phyloP scores from a whole-genome alignment of 2,113 vertebrate species.

The Odocoileus hemionus region DNA sequence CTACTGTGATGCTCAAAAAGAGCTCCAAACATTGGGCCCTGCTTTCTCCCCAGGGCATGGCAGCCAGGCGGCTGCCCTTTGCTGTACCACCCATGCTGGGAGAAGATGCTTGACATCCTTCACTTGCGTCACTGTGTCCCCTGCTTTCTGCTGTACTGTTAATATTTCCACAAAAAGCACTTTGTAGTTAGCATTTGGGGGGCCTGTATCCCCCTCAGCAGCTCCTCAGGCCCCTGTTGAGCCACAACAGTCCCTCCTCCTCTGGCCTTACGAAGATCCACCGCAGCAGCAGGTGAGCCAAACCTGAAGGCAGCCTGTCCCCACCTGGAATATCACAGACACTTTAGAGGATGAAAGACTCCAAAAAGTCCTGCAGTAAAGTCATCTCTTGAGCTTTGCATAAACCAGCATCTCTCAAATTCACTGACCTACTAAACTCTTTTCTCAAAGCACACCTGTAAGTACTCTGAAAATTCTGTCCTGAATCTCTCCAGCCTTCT shows the following conservation, averaged over 20 bases:
- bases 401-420: not conserved
- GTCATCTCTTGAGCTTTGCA: not conserved
- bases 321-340: not conserved
- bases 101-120: not conserved
- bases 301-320: not conserved
- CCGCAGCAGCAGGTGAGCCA: rapidly evolving
- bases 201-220: not conserved
- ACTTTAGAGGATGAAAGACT: not conserved
- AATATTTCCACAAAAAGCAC: not conserved
- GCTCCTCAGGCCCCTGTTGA: rapidly evolving
- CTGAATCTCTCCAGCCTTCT: not conserved
- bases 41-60: no score
- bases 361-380: not conserved
- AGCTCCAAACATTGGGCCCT: not conserved
- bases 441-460: not conserved
- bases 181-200: not conserved
- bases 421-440: not conserved
- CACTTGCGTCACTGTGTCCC: not conserved
- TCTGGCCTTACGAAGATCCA: not conserved
- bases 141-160: not conserved
- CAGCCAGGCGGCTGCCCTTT: not conserved
- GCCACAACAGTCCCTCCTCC: not conserved
- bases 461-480: not conserved
- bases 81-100: no score
- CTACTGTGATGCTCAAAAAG: not conserved